Evolutionary conservation across 2,888 invertebrate species (phyloP), one percentile per base, ranked within the genome.

Genomic region (Andrena trimmerana): DNA sequence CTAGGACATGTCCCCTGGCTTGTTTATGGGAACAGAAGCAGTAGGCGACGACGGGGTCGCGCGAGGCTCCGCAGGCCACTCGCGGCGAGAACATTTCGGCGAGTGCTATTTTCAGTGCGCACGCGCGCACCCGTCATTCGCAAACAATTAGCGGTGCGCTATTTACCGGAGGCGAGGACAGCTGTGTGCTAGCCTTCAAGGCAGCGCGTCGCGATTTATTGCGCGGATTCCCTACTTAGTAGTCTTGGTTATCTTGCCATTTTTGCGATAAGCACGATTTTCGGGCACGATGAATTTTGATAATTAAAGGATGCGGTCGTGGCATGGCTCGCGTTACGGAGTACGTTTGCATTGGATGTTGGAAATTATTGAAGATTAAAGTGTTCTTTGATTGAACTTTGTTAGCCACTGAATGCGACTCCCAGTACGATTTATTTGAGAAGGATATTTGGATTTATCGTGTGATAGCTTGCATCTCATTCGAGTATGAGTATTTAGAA

Each of bases 1-100:
- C 68, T 31, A 72, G 65, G 59, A 81, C 71, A 59, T 62, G 48
- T 50, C 69, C 54, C 75, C 57, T 13, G 59, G 52, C 69, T 71
- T 67, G 81, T 71, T 82, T 81, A 75, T 71, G 74, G 62, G 36
- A 70, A 60, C 36, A 31, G 60, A 52, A 16, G 33, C 66, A 33
- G 29, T 52, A 63, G 31, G 20, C 8, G 50, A 13, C 60, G 66
- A 54, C 48, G 72, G 83, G 81, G 74, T 81, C 78, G 70, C 63
- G 82, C 77, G 59, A 13, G 63, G 42, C 57, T 74, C 29, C 27
- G 8, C 57, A 36, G 63, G 36, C 52, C 33, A 50, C 50, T 85
- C 75, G 83, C 78, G 81, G 83, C 80, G 81, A 85, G 87, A 89
- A 89, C 88, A 89, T 90, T 90, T 89, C 86, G 86, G 80, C 81